Base-by-base conservation (phyloP, 2,113 vertebrate genomes). In the Strix aluco region DNA sequence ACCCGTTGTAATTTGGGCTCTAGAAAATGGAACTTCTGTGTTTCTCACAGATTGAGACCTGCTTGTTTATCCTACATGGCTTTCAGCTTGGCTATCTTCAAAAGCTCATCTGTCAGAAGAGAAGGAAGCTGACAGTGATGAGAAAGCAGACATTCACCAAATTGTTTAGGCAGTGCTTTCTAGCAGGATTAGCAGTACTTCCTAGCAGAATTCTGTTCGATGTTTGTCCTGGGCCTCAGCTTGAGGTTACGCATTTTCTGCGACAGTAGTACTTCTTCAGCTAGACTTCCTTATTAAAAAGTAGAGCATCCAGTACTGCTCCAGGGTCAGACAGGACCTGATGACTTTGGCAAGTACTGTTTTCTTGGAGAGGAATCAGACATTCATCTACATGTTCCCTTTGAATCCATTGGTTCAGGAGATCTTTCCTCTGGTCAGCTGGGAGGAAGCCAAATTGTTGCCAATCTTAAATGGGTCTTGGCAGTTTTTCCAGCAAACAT, bases 41-140 rank as follows among this genome's bases (percentile, higher is more conserved):
- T 92, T 90, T 88, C 46, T 92, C 38, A 19, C 82, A 94, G 92
- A 92, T 66, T 96, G 90, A 86, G 79, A 92, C 93, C 95, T 96
- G 90, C 67, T 96, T 96, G 95, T 96, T 96, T 96, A 96, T 94
- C 95, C 96, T 96, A 34, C 88, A 88, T 70, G 85, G 79, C 87
- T 94, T 95, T 96, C 96, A 93, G 85, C 85, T 96, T 96, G 96
- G 85, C 90, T 94, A 81, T 96, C 93, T 95, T 94, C 85, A 93
- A 90, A 96, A 88, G 71, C 92, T 97, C 85, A 88, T 96, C 92
- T 95, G 96, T 94, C 93, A 94, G 80, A 90, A 93, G 82, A 93
- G 74, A 88, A 83, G 90, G 79, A 90, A 95, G 84, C 81, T 93
- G 96, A 94, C 94, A 96, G 94, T 96, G 92, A 96, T 93, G 96